These are phyloP conservation scores for Julus scandinavius DNA, from an alignment of 2,888 invertebrate genomes.

Conservation along the genomic window DNA sequence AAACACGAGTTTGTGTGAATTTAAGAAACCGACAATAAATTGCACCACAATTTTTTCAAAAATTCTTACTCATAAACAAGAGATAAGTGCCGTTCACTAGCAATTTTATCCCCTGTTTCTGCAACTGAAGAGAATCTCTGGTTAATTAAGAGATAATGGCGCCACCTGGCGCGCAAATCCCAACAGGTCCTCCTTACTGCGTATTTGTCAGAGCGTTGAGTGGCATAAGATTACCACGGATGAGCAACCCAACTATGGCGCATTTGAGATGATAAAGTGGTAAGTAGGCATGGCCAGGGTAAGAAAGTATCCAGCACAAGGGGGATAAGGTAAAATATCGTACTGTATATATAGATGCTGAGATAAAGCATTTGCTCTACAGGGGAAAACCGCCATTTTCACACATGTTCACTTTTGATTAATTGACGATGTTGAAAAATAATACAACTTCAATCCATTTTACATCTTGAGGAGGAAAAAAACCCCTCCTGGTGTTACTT, in stretches of 20 bases:
- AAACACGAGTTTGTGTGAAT: not conserved
- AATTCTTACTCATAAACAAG: not conserved
- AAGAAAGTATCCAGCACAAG: not conserved
- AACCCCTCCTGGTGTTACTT: not conserved
- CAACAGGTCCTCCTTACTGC: not conserved
- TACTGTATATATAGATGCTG: too few relatives aligned
- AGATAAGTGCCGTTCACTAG: not conserved
- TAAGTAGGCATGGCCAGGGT: not conserved
- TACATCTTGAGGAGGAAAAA: not conserved
- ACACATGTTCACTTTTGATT: not conserved
- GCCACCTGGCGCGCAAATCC: not conserved
- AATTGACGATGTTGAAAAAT: conserved; percentile 3
- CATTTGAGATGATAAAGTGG: not conserved
- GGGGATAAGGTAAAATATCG: not conserved
- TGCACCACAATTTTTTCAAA: not conserved
- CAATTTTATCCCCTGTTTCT: not conserved
- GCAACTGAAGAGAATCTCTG: not conserved
- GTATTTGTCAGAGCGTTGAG: conserved; percentile 11
- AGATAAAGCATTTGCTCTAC: not conserved
- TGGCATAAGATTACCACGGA: not conserved
- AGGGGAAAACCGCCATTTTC: not conserved
- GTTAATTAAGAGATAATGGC: conserved; percentile 10
- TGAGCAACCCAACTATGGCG: too few relatives aligned
- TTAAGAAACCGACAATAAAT: not conserved
- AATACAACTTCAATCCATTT: not conserved